Evolutionary conservation across 2,797 vertebrate genomes (phyloP), one percentile per base, ranked within the genome.

Genomic region (Hoplostethus mediterraneus): DNA sequence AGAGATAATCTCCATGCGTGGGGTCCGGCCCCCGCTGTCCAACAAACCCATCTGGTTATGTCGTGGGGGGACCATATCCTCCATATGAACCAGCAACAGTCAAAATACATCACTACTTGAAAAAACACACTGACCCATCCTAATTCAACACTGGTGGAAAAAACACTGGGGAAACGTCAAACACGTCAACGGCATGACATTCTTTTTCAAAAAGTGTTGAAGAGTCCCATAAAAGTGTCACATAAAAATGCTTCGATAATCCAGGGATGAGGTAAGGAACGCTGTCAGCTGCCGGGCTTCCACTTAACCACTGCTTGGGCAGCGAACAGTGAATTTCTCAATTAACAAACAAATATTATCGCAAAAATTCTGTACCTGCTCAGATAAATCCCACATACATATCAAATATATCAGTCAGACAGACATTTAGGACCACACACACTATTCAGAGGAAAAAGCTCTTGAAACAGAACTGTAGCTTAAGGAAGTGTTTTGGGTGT

Each of bases 1-100:
- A 90, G 60, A 85, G 84, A 79, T 87, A 47, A 71, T 74, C 28
- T 79, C 63, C 28, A 2, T 56, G 58, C 55, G 67, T 86, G 82
- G 61, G 85, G 76, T 86, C 86, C 75, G 76, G 80, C 55, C 71
- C 71, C 68, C 6, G 40, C 13, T 10, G 0, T 60, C 49, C 38
- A 48, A 55, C 55, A 55, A 53, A 72, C 33, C 42, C 84, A 87
- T 90, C 60, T 81, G 85, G 72, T 71, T 74, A 44, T 56, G 59
- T 53, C 49, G 76, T 56, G 6, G 47, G 45, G 63, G 51, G 47
- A 71, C 63, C 53, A 65, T 25, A 36, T 62, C 67, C 25, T 65
- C 31, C 11, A 58, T 4, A 42, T 63, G 75, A 77, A 57, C 58
- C 76, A 84, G 42, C 14, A 33, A 77, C 69, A 65, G 38, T 79